Evolutionary conservation across 2,888 invertebrate genomes (phyloP), one percentile per base, ranked within the genome.

Genomic region (Dendrolimus pini): DNA sequence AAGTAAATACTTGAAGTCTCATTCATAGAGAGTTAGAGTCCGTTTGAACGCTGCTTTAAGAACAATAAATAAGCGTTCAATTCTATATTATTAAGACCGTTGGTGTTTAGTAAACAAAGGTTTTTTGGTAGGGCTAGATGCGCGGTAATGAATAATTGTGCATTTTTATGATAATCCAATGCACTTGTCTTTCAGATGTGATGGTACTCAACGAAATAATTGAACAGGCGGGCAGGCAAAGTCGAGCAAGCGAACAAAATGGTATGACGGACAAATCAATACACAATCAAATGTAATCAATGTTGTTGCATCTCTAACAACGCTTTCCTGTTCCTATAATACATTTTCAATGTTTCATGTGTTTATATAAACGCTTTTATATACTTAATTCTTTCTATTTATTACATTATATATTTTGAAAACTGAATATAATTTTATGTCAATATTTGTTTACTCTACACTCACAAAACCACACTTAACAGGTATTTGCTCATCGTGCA

Each of bases 191-290:
- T 92, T 58, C 92, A 98, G 98, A 99, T 93, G 98, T 98, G 64
- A 97, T 98, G 97, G 98, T 98, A 72, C 92, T 98, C 75, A 98
- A 97, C 83, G 98, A 98, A 85, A 97, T 99, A 76, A 97, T 98
- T 73, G 98, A 98, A 83, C 98, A 98, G 92, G 98, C 98, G 61
- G 96, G 96, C 69, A 93, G 96, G 81, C 96, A 96, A 78, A 96
- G 96, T 89, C 93, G 95, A 78, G 94, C 95, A 61, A 96, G 96
- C 79, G 97, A 97, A 66, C 95, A 95, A 84, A 96, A 95, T 94
- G 96, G 96, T 97, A 95, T 93, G 92, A 84, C 67, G 62, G 30
- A 30, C 30, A 30, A 30, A 30, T 30, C 57, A 61, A 61, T 63
- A 60, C 53, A 41, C 54, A 62, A 64, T 66, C 61, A 57, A 61